phyloP scores from a whole-genome alignment of 1,140 invertebrate genomes.

The Ceratina japonica region DNA sequence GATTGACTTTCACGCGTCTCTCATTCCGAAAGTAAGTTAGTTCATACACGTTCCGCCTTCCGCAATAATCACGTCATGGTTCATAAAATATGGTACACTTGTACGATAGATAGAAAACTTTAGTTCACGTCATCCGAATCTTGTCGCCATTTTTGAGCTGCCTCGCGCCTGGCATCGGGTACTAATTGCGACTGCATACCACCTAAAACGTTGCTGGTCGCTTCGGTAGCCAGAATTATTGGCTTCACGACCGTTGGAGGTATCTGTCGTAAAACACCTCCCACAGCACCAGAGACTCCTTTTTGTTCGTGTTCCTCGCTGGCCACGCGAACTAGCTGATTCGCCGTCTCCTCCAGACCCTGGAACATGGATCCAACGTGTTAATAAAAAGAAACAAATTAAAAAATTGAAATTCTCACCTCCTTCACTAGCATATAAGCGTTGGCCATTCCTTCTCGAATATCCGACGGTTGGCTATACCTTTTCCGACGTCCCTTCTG shows the following conservation, averaged over 20 bases:
- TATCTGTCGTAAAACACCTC: constrained; percentile 94
- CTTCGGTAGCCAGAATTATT: constrained; percentile 93
- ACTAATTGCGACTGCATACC: constrained; percentile 95
- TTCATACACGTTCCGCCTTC: constrained; percentile 6
- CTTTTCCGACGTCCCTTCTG: constrained; percentile 83
- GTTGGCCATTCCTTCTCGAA: constrained; percentile 94
- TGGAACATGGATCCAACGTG: constrained; percentile 69
- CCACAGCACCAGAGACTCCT: constrained; percentile 92
- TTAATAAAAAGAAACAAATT: neutral
- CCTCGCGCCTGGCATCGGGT: constrained; percentile 93
- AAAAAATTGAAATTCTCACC: constrained; percentile 78
- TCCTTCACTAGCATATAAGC: constrained; percentile 93
- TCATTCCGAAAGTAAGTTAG: constrained; percentile 10
- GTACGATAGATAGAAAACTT: constrained; percentile 6
- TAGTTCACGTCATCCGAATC: constrained; percentile 74
- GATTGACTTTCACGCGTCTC: constrained; percentile 22
- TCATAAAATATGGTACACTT: constrained; percentile 39
- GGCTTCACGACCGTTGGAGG: constrained; percentile 93
- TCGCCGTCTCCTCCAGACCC: constrained; percentile 94
- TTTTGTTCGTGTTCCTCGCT: constrained; percentile 93
- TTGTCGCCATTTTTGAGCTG: constrained; percentile 92
- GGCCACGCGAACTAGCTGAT: constrained; percentile 89
- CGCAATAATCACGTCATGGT: constrained; percentile 35
- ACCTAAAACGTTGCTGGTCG: constrained; percentile 93
- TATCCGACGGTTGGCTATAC: constrained; percentile 89